Evolutionary conservation across 2,888 invertebrate species (phyloP).

Genomic region (Listrodromus nycthemerus): DNA sequence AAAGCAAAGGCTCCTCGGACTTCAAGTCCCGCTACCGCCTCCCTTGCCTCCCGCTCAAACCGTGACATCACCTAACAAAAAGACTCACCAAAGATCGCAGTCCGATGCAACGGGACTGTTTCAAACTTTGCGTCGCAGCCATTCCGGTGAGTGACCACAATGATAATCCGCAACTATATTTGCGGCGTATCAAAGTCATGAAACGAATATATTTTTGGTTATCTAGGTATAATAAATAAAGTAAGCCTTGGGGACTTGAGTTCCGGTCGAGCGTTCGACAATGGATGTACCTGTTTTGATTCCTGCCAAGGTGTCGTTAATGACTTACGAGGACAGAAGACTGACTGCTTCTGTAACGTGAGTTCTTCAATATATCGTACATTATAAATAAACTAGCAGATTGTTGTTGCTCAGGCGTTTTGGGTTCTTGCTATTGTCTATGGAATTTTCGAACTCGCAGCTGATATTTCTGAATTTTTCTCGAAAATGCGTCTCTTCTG

Average conservation of each 20-base stretch:
- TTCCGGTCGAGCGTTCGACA: conserved; percentile 98
- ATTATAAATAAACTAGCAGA: neutral
- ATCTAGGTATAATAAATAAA: conserved; percentile 85
- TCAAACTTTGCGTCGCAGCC: conserved; percentile 83
- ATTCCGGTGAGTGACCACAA: conserved; percentile 80
- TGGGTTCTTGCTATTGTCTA: no score
- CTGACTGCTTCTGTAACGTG: conserved; percentile 92
- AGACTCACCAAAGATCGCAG: conserved; percentile 93
- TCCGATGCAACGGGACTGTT: conserved; percentile 92
- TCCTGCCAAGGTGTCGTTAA: conserved; percentile 93
- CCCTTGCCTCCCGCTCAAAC: conserved; percentile 81
- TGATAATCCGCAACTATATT: neutral
- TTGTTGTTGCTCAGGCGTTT: neutral
- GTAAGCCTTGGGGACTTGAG: conserved; percentile 95
- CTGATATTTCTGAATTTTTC: no score
- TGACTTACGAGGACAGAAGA: conserved; percentile 91
- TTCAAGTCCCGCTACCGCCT: conserved; percentile 82
- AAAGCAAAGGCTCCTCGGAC: conserved; percentile 79
- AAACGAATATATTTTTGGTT: conserved; percentile 11
- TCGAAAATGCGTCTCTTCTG: neutral
- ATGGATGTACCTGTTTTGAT: conserved; percentile 96
- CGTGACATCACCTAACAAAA: conserved; percentile 86
- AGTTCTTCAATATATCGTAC: conserved; percentile 74
- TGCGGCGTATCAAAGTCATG: neutral
- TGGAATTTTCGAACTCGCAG: no score